Base-by-base conservation (phyloP, 2,113 vertebrate species). In the Micronycteris hirsuta region DNA sequence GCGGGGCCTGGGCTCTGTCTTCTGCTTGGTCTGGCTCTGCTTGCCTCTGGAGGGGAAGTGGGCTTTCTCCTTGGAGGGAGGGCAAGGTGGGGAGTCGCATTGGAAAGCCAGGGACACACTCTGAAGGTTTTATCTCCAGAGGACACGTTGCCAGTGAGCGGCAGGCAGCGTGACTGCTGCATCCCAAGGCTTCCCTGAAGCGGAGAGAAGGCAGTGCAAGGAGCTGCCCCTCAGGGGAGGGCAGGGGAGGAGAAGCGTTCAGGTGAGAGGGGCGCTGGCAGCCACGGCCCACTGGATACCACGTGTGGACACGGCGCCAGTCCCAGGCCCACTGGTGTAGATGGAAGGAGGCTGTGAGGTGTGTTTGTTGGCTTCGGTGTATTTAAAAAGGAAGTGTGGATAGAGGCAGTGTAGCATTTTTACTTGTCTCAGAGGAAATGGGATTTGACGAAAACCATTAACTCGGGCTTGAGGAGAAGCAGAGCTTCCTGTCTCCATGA, bases 401-500 rank as follows among this genome's bases (percentile, higher is more conserved):
- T 38, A 67, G 26, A 13, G 61, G 36, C 78, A 5, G 10, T 81
- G 82, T 96, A 90, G 80, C 95, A 31, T 93, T 97, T 96, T 83
- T 89, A 68, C 67, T 76, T 76, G 95, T 97, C 97, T 95, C 71
- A 22, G 77, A 91, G 96, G 96, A 96, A 97, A 95, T 95, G 41
- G 70, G 89, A 94, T 94, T 98, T 97, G 97, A 97, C 97, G 95
- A 91, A 97, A 98, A 95, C 81, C 84, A 92, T 98, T 97, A 93
- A 93, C 49, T 78, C 92, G 94, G 91, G 45, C 94, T 97, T 98
- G 95, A 97, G 98, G 97, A 98, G 91, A 97, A 96, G 97, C 97
- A 96, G 97, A 96, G 90, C 95, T 95, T 98, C 97, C 97, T 56
- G 94, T 98, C 97, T 97, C 98, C 97, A 97, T 98, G 98, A 98